Percentiles rank a stretch among this genome's conserved stretches.
Evolutionary conservation across 53 echinoderm and acorn worm genomes (phyloP).

Genomic region (Henricia sp.): DNA sequence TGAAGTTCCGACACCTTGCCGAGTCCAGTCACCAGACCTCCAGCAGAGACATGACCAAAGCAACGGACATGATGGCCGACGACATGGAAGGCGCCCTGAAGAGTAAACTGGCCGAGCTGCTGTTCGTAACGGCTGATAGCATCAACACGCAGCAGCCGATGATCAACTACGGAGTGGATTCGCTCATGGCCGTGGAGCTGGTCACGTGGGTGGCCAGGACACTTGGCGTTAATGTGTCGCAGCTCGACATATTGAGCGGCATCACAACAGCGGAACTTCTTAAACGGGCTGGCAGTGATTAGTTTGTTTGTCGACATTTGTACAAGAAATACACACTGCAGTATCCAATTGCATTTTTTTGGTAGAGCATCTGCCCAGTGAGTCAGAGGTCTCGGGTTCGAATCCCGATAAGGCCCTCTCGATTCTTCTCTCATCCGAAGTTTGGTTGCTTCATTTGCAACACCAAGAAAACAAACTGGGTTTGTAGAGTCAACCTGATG

Average conservation of each 20-base stretch:
- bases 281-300: constrained; percentile 59
- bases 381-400: too few relatives aligned
- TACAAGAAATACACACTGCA: too few relatives aligned
- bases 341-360: too few relatives aligned
- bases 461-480: too few relatives aligned
- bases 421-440: too few relatives aligned
- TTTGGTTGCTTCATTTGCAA: too few relatives aligned
- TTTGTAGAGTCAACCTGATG: too few relatives aligned
- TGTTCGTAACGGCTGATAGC: constrained; percentile 79
- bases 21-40: background rate
- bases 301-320: too few relatives aligned
- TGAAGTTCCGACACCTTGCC: constrained; percentile 78
- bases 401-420: too few relatives aligned
- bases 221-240: constrained; percentile 85
- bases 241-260: constrained; percentile 90
- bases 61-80: constrained; percentile 45
- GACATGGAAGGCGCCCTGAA: constrained; percentile 70
- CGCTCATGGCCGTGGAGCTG: constrained; percentile 96
- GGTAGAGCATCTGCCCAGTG: too few relatives aligned
- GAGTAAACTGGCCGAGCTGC: constrained; percentile 83
- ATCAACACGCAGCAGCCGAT: constrained; percentile 87
- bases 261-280: constrained; percentile 79
- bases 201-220: constrained; percentile 89
- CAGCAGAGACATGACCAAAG: constrained; percentile 48
- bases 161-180: constrained; percentile 97